Conservation (phyloP, 2,113 vertebrate species). For the Hippoglossus stenolepis region DNA sequence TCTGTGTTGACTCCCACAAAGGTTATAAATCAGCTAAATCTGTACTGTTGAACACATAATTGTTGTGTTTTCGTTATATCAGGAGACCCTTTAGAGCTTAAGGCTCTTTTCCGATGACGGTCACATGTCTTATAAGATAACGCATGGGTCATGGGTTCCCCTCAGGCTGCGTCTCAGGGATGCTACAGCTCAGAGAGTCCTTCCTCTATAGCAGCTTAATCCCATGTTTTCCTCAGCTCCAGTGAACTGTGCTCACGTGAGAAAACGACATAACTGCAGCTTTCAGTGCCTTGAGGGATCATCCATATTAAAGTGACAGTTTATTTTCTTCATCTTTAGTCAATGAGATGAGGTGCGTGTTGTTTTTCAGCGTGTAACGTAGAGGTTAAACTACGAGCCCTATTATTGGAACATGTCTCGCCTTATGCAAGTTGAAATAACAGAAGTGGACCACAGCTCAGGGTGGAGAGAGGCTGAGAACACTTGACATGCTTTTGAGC, state of each 20-base stretch:
- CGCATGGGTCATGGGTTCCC: constrained; percentile 26
- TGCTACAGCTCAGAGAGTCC: neutral
- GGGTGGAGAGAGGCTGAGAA: constrained; percentile 1
- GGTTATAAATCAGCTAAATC: neutral
- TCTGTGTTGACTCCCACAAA: neutral
- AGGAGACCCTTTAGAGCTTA: neutral
- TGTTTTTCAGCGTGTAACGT: neutral
- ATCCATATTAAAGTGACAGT: neutral
- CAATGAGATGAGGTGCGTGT: neutral
- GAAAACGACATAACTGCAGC: neutral
- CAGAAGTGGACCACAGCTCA: neutral
- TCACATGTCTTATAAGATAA: constrained; percentile 30
- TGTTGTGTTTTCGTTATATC: neutral
- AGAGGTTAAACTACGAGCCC: neutral
- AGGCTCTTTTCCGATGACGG: neutral
- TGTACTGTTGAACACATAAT: no score
- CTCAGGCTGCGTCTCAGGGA: neutral
- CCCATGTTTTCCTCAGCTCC: constrained; percentile 26
- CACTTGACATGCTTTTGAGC: constrained; percentile 29
- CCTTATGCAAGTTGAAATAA: neutral
- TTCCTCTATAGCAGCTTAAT: neutral
- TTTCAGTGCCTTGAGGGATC: neutral
- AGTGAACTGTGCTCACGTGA: neutral
- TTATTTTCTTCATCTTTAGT: neutral
- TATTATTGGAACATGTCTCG: neutral